A percentile compares a stretch with the other conserved stretches of the same genome.
phyloP scores from a whole-genome alignment of 2,888 invertebrate species.

The Phaedon cochleariae region DNA sequence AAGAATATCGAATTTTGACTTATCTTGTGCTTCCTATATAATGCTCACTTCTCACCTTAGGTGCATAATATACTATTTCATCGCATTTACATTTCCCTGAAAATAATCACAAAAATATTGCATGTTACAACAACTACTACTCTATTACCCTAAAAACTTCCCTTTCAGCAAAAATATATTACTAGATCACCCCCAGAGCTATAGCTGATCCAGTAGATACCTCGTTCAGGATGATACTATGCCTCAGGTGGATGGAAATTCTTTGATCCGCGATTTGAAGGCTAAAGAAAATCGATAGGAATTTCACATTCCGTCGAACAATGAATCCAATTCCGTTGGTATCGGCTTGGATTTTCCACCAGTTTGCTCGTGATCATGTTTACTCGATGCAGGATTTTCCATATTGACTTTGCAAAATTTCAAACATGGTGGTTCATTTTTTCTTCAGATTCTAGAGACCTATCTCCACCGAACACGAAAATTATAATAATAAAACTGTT shows the following conservation, averaged over 20 bases:
- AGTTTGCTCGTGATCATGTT: background rate
- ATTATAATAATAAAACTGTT: too few species aligned
- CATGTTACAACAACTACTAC: too few species aligned
- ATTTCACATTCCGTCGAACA: slow-evolving; percentile 28
- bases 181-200: background rate
- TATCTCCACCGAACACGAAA: too few species aligned
- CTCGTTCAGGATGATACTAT: background rate
- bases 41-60: too few species aligned
- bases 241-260: background rate
- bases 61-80: too few species aligned
- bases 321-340: slow-evolving; percentile 9
- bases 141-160: background rate
- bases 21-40: too few species aligned
- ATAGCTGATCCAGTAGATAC: background rate
- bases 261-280: slow-evolving; percentile 12
- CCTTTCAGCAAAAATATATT: background rate
- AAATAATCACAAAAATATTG: too few species aligned
- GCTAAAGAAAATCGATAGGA: slow-evolving; percentile 23
- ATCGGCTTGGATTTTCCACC: background rate
- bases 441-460: too few species aligned
- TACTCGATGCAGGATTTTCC: background rate
- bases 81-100: too few species aligned
- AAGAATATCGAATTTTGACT: too few species aligned
- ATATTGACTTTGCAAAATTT: background rate
- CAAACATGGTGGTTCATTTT: background rate